phyloP scores from a whole-genome alignment of 64 coral and sea anemone species.

The Porites australiensis region DNA sequence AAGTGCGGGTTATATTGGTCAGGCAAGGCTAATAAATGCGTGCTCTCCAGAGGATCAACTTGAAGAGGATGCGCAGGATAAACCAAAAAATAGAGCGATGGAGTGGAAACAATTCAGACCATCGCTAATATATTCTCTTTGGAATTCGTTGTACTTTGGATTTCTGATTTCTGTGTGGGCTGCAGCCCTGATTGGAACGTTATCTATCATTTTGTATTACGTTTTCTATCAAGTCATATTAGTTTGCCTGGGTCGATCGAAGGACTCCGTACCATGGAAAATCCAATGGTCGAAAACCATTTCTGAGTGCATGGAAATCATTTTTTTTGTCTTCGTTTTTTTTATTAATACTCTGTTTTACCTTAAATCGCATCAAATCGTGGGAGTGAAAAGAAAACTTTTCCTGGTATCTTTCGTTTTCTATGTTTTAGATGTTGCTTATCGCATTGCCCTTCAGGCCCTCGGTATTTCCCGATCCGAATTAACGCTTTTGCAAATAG shows the following conservation, averaged over 20 bases:
- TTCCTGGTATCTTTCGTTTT: constrained; percentile 15
- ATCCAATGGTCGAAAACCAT: constrained; percentile 10
- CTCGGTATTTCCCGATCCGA: background rate
- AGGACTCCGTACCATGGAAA: background rate
- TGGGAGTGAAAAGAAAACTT: background rate
- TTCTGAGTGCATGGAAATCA: background rate
- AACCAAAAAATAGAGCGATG: background rate
- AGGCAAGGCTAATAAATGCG: background rate
- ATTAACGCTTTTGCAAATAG: background rate
- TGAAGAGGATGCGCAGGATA: background rate
- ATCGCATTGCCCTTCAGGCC: background rate
- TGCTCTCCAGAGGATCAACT: background rate
- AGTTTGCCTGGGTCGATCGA: background rate
- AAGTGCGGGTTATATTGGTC: background rate
- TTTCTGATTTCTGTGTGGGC: background rate
- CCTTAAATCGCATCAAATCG: background rate
- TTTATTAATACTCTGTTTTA: background rate
- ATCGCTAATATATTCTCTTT: background rate
- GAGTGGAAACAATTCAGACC: background rate
- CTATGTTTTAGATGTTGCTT: background rate
- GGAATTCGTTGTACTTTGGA: background rate
- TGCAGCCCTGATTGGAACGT: background rate
- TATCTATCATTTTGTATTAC: background rate
- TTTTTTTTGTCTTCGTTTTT: background rate
- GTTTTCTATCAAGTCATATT: background rate